These are phyloP conservation scores for Pangasianodon gigas DNA, from an alignment of 2,113 vertebrate genomes.

Conservation along the genomic window DNA sequence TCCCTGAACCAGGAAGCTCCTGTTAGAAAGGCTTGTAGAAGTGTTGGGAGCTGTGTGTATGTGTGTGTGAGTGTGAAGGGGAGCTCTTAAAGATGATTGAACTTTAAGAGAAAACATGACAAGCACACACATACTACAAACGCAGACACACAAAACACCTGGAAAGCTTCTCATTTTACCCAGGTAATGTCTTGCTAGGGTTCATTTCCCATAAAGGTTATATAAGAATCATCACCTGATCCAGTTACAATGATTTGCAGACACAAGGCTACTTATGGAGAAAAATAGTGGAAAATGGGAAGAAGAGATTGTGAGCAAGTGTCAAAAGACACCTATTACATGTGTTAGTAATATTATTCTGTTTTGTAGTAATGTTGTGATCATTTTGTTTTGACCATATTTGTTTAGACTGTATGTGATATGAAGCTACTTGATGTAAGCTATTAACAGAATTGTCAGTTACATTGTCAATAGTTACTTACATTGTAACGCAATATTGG, in stretches of 20 bases:
- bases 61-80: background rate
- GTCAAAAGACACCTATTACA: background rate
- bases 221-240: slow-evolving; percentile 49
- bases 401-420: background rate
- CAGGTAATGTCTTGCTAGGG: slow-evolving; percentile 25
- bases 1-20: slow-evolving; percentile 68
- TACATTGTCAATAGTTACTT: background rate
- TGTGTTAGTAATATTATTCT: background rate
- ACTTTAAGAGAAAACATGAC: slow-evolving; percentile 34
- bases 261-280: background rate
- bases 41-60: slow-evolving; percentile 6
- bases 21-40: slow-evolving; percentile 53
- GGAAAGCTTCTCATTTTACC: slow-evolving; percentile 66
- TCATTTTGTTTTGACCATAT: background rate
- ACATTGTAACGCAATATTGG: background rate
- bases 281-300: background rate
- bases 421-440: background rate
- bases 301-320: background rate
- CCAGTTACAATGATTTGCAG: slow-evolving; percentile 40
- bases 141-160: slow-evolving; percentile 61
- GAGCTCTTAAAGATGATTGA: slow-evolving; percentile 37
- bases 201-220: slow-evolving; percentile 45
- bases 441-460: background rate
- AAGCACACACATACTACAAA: slow-evolving; percentile 33
- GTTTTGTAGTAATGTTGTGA: background rate